Conservation (phyloP, 2,113 vertebrate genomes). For the Saguinus midas region DNA sequence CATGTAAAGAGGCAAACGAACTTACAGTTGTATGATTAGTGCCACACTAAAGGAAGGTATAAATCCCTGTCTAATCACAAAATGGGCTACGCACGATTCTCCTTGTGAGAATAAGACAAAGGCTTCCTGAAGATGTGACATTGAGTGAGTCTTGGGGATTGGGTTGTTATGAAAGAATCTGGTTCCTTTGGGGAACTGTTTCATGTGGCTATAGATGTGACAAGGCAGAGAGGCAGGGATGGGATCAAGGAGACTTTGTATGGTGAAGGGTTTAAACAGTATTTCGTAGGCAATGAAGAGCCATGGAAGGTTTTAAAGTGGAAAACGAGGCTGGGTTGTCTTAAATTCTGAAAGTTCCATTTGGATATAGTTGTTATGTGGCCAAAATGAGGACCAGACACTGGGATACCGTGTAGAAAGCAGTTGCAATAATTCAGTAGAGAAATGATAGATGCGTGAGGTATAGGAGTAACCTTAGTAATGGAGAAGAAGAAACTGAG, state of each 20-base stretch:
- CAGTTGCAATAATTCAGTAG: background rate
- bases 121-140: background rate
- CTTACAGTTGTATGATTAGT: background rate
- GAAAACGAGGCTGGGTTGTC: background rate
- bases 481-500: background rate
- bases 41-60: background rate
- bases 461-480: background rate
- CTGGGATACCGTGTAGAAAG: background rate
- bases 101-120: background rate
- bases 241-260: background rate
- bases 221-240: background rate
- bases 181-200: background rate
- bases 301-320: background rate
- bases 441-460: background rate
- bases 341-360: constrained; percentile 4
- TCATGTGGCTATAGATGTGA: background rate
- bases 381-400: background rate
- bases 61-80: background rate
- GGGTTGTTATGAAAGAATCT: background rate
- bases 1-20: background rate
- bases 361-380: background rate
- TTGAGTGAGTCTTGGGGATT: background rate
- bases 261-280: background rate
- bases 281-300: background rate
- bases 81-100: background rate